A percentile compares a stretch with the other conserved stretches of the same genome.
phyloP scores from a whole-genome alignment of 2,888 invertebrate genomes.

The Cremastinae sp. region DNA sequence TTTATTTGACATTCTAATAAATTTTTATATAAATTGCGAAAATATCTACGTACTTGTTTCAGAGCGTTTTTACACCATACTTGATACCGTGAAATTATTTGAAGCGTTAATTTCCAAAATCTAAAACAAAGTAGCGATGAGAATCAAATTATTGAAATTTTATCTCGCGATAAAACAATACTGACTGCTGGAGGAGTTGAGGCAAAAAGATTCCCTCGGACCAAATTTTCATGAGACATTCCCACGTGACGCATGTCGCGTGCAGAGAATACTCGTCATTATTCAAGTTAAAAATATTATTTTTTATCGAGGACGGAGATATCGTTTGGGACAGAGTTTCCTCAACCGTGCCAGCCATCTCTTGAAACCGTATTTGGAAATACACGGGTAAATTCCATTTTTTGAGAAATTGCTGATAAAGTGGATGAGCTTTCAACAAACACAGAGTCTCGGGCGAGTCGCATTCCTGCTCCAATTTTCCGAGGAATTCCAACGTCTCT shows the following conservation, averaged over 20 bases:
- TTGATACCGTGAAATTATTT: conserved; percentile 90
- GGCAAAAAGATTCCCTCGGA: conserved; percentile 89
- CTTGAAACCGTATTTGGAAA: conserved; percentile 97
- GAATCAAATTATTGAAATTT: conserved; percentile 21
- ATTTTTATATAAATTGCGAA: neutral
- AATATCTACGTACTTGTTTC: conserved; percentile 66
- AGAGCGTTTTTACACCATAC: conserved; percentile 84
- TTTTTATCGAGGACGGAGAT: conserved; percentile 67
- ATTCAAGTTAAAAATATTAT: conserved; percentile 63
- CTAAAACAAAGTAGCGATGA: conserved; percentile 77
- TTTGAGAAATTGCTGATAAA: conserved; percentile 89
- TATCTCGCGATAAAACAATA: neutral
- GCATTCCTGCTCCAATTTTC: conserved; percentile 86
- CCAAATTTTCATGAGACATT: conserved; percentile 86
- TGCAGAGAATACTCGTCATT: conserved; percentile 72
- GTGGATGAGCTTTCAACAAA: conserved; percentile 85
- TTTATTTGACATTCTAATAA: neutral
- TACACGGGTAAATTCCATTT: conserved; percentile 98
- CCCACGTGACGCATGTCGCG: conserved; percentile 82
- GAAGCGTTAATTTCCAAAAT: conserved; percentile 94
- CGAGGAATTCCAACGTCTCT: conserved; percentile 89
- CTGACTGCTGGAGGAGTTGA: conserved; percentile 85
- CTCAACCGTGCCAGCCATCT: conserved; percentile 87
- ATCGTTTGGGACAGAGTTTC: conserved; percentile 72
- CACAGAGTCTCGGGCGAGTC: conserved; percentile 83